Evolutionary conservation across 2,888 invertebrate species (phyloP).

Genomic region (Dorcus hopei): DNA sequence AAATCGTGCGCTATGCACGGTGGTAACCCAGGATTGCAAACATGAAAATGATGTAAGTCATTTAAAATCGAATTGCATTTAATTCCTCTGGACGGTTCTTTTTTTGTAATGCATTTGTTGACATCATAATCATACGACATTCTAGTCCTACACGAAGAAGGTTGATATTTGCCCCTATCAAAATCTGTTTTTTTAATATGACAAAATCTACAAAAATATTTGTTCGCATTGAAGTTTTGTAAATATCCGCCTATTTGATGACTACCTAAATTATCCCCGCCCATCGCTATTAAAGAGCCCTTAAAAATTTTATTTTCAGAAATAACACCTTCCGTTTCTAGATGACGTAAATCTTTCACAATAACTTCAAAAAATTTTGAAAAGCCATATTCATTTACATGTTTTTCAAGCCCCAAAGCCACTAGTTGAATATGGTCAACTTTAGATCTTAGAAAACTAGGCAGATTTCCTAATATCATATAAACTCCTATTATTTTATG

Average conservation of each 20-base stretch:
- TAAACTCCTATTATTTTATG: slow-evolving; percentile 3
- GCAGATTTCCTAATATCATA: slow-evolving; percentile 2
- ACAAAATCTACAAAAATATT: too few species aligned
- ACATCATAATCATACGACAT: too few species aligned
- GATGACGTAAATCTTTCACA: neutral
- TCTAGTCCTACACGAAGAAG: too few species aligned
- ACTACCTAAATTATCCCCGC: too few species aligned
- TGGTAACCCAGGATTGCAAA: slow-evolving; percentile 29
- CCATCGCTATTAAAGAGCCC: too few species aligned
- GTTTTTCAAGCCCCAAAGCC: neutral
- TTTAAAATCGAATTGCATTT: slow-evolving; percentile 27
- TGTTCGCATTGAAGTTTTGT: too few species aligned
- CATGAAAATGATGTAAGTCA: slow-evolving; percentile 27
- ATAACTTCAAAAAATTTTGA: neutral
- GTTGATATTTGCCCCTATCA: too few species aligned
- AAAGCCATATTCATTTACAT: slow-evolving; percentile 12
- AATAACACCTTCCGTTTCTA: slow-evolving; percentile 9
- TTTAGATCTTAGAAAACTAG: neutral
- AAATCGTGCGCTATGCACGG: slow-evolving; percentile 5
- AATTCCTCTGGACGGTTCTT: neutral
- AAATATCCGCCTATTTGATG: too few species aligned
- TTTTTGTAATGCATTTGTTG: too few species aligned
- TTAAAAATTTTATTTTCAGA: too few species aligned
- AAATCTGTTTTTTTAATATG: too few species aligned
- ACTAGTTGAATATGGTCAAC: slow-evolving; percentile 3